phyloP scores from a whole-genome alignment of 2,797 vertebrate genomes.

The Morelia viridis region DNA sequence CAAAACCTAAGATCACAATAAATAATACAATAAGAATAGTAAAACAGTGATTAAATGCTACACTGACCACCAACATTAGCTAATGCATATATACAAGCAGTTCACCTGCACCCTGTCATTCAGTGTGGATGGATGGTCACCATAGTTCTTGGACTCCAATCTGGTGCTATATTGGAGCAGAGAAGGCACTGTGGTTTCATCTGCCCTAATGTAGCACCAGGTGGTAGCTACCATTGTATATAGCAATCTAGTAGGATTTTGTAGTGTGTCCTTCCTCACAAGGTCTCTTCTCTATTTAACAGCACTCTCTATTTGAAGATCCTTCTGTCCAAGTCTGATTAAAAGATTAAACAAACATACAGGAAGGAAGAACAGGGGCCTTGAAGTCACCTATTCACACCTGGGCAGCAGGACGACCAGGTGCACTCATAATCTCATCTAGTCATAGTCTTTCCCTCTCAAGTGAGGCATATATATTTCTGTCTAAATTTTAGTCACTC shows the following conservation, averaged over 20 bases:
- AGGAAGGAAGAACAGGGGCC: not conserved
- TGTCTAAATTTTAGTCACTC: not conserved
- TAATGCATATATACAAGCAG: not conserved
- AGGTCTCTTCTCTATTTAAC: not conserved
- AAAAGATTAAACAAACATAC: not conserved
- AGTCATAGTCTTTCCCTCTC: not conserved
- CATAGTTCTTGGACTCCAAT: not conserved
- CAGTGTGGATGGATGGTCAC: not conserved
- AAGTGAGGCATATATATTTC: not conserved
- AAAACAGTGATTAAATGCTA: not conserved
- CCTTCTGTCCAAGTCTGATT: not conserved
- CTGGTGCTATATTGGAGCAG: too few species aligned
- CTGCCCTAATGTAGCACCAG: too few species aligned
- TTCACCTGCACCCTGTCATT: not conserved
- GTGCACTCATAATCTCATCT: not conserved
- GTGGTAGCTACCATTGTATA: not conserved
- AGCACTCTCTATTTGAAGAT: not conserved
- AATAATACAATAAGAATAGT: not conserved
- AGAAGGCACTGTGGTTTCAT: too few species aligned
- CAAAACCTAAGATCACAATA: not conserved
- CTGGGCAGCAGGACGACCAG: not conserved
- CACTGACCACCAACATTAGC: not conserved
- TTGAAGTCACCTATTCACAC: not conserved
- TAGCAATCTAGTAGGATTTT: not conserved
- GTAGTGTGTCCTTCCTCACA: not conserved